These are phyloP conservation scores for Drosophila mulleri DNA, from an alignment of 2,888 invertebrate species.

Conservation along the genomic window DNA sequence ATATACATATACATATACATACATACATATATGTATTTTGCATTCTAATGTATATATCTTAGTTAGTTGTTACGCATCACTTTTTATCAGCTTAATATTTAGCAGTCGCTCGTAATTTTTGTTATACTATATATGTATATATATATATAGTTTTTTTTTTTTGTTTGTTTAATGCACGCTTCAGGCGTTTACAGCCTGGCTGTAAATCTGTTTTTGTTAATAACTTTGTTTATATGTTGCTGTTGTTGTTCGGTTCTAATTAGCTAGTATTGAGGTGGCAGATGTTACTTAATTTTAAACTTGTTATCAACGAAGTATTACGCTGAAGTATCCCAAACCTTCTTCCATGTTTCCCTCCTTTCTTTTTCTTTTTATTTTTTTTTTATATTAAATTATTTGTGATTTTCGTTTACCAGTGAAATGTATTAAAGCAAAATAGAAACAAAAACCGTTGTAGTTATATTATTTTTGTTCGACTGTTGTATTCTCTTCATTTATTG, in stretches of 20 bases:
- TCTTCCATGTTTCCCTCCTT: background rate
- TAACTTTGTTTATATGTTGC: background rate
- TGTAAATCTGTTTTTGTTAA: slow-evolving; percentile 5
- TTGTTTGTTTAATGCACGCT: background rate
- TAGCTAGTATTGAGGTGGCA: slow-evolving; percentile 33
- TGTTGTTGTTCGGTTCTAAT: slow-evolving; percentile 28
- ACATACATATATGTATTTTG: background rate
- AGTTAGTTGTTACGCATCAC: slow-evolving; percentile 6
- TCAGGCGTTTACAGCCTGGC: slow-evolving; percentile 6
- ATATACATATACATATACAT: background rate
- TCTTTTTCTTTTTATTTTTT: background rate
- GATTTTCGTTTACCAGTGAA: slow-evolving; percentile 36
- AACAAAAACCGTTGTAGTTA: slow-evolving; percentile 39
- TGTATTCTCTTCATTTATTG: background rate
- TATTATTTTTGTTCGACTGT: slow-evolving; percentile 18
- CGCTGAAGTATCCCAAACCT: slow-evolving; percentile 2
- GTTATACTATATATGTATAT: background rate
- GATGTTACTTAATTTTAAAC: slow-evolving; percentile 34
- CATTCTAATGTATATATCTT: slow-evolving; percentile 7
- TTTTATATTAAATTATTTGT: slow-evolving; percentile 16
- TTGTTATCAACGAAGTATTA: slow-evolving; percentile 13
- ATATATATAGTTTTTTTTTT: background rate
- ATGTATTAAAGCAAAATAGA: slow-evolving; percentile 30
- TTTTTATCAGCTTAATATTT: slow-evolving; percentile 1
- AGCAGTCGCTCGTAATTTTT: slow-evolving; percentile 3